Evolutionary conservation across 35 echinoderm and acorn worm genomes (phyloP), one percentile per base, ranked within the genome.

Genomic region (Diadema setosum): DNA sequence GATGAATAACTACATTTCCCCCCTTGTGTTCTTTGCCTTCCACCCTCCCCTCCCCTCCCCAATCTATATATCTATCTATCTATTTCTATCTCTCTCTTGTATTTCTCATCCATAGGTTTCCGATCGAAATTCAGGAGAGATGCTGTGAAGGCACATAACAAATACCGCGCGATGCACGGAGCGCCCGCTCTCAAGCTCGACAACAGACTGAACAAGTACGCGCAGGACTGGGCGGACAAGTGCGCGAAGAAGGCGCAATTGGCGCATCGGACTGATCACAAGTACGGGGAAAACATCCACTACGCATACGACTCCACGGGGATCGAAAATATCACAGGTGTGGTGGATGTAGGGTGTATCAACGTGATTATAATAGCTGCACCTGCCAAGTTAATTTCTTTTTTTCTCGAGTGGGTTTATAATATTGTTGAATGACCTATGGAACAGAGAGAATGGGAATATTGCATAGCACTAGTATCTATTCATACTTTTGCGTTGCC

Each of bases 231-330:
- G 96, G 92, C 96, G 18, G 70, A 99, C 46, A 84, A 90, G 45
- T 91, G 89, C 39, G 96, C 96, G 20, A 94, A 95, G 82, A 76
- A 84, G 27, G 89, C 76, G 1, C 65, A 94, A n/a, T 83, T 95
- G 24, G 70, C 94, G 37, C 96, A 94, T 57, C 80, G 96, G 69
- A 52, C 83, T 35, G 91, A 94, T 32, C 84, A 90, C 65, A 99
- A 99, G 74, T 99, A 99, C 46, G 96, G 96, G 23, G 96, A 99
- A 63, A 94, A 94, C 45, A 99, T 99, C 29, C 85, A 94, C 48
- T 94, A 78, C 56, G 91, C 84, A 23, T 82, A 65, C 30, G 92
- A 98, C 41, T 98, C 96, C n/a, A 56, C 45, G 43, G 95, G 95
- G 3, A 73, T 97, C 36, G 87, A 97, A 2, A 63, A 49, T n/a